Conservation (phyloP, 1,140 invertebrate genomes). For the Frieseomelitta varia region DNA sequence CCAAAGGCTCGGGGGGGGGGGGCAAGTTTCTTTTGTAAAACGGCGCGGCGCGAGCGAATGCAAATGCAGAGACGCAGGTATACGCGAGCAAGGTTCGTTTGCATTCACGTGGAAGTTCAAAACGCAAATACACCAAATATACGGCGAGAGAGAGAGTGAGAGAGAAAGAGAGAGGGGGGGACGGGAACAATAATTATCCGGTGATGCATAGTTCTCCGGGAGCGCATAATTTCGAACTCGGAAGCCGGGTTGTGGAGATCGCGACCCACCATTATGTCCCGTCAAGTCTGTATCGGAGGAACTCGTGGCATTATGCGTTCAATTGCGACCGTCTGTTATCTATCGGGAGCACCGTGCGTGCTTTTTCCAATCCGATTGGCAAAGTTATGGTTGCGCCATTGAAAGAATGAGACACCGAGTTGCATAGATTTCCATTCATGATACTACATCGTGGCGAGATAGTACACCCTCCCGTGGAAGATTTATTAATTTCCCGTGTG, state of each 20-base stretch:
- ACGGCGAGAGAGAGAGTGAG: not conserved
- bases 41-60: not conserved
- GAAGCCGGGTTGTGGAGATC: not conserved
- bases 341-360: not conserved
- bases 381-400: not conserved
- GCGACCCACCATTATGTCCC: not conserved
- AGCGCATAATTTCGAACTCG: conserved; percentile 15
- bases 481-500: not conserved
- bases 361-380: not conserved
- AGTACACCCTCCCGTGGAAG: not conserved
- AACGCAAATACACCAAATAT: conserved; percentile 7
- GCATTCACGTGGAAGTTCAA: not conserved
- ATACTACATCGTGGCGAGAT: not conserved
- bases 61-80: not conserved
- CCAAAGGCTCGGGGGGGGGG: not conserved
- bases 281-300: not conserved
- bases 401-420: not conserved
- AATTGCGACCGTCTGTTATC: not conserved
- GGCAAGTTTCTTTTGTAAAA: conserved; percentile 4
- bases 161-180: no score
- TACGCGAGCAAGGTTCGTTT: not conserved
- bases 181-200: conserved; percentile 35
- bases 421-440: no score
- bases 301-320: not conserved
- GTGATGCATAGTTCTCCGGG: not conserved